phyloP scores from a whole-genome alignment of 2,113 vertebrate genomes.

The Nycticebus coucang region DNA sequence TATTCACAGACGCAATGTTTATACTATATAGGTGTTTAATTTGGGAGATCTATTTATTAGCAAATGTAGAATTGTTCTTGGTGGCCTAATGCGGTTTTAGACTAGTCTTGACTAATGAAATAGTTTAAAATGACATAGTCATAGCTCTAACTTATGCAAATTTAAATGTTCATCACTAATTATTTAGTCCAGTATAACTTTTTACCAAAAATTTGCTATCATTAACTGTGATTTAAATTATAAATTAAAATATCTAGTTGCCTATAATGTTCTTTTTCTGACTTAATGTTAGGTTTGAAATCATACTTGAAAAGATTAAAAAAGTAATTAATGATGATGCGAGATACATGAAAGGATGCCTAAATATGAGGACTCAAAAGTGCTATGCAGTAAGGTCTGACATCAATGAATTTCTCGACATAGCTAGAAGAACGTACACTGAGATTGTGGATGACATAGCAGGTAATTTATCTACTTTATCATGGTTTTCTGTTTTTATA shows the following conservation, averaged over 20 bases:
- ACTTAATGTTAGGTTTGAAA: constrained; percentile 88
- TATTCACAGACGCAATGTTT: neutral
- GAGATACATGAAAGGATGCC: constrained; percentile 93
- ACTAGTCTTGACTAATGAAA: neutral
- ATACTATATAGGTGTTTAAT: neutral
- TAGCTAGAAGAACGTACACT: constrained; percentile 94
- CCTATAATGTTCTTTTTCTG: constrained; percentile 37
- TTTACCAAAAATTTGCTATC: constrained; percentile 35
- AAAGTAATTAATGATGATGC: constrained; percentile 94
- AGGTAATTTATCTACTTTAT: constrained; percentile 84
- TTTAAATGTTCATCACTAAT: neutral
- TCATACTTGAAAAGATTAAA: constrained; percentile 95
- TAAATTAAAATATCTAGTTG: neutral
- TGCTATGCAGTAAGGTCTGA: constrained; percentile 97
- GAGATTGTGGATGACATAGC: constrained; percentile 98
- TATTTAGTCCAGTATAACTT: constrained; percentile 34
- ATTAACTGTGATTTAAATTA: neutral
- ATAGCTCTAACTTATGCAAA: neutral
- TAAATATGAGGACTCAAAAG: constrained; percentile 97
- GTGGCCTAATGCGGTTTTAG: neutral
- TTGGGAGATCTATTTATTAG: neutral
- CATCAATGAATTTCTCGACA: constrained; percentile 96
- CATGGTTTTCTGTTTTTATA: neutral
- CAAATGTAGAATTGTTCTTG: constrained; percentile 20
- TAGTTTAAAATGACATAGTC: neutral